These are phyloP conservation scores for Napeogenes sylphis DNA, from an alignment of 2,888 invertebrate species.

Conservation along the genomic window DNA sequence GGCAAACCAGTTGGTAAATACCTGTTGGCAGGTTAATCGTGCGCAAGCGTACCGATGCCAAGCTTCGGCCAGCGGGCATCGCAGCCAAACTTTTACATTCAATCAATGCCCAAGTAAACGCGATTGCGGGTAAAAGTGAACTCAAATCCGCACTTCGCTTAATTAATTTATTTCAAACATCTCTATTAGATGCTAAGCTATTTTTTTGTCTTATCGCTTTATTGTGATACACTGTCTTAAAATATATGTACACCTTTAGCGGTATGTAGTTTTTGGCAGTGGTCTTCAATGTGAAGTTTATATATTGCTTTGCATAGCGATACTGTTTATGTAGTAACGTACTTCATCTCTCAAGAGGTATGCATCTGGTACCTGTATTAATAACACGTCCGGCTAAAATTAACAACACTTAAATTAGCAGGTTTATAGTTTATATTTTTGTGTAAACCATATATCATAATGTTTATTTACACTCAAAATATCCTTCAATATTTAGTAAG, in stretches of 20 bases:
- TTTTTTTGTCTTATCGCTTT: too few species aligned
- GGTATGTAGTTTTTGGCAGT: neutral
- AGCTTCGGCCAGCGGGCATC: conserved; percentile 24
- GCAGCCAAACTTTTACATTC: conserved; percentile 33
- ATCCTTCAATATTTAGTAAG: neutral
- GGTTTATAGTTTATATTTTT: neutral
- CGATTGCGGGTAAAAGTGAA: conserved; percentile 11
- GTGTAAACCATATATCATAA: neutral
- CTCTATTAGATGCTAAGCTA: too few species aligned
- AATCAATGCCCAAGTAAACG: conserved; percentile 21
- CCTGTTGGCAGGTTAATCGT: conserved; percentile 38
- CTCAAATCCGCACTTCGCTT: conserved; percentile 12
- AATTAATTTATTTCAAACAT: neutral
- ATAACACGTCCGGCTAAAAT: conserved; percentile 17
- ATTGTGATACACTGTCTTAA: too few species aligned
- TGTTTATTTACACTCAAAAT: neutral
- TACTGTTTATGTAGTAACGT: conserved; percentile 29
- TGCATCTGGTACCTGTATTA: conserved; percentile 36
- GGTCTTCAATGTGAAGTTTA: neutral
- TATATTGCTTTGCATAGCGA: conserved; percentile 12
- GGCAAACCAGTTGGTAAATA: conserved; percentile 50
- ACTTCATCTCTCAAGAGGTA: conserved; percentile 36
- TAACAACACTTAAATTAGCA: conserved; percentile 14
- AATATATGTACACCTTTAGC: neutral
- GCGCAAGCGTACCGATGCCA: conserved; percentile 32